phyloP scores from a whole-genome alignment of 2,797 vertebrate species.

The Tamandua tetradactyla region DNA sequence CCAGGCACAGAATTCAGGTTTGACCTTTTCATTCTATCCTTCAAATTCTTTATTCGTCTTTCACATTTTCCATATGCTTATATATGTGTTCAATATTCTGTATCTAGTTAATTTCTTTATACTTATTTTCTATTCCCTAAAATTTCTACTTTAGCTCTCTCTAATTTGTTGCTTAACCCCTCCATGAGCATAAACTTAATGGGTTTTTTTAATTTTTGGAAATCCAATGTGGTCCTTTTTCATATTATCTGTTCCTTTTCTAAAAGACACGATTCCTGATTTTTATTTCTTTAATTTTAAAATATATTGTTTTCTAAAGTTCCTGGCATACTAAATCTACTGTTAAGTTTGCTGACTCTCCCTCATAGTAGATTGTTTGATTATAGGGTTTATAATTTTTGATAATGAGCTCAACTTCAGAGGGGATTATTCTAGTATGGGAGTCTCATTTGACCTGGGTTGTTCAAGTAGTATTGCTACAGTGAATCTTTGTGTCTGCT shows the following conservation, averaged over 20 bases:
- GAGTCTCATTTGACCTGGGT: background rate
- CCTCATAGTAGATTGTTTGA: background rate
- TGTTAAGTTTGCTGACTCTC: background rate
- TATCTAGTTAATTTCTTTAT: background rate
- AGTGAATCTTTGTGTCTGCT: background rate
- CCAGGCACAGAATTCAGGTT: background rate
- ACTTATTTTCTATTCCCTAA: slow-evolving; percentile 16
- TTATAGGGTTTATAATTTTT: background rate
- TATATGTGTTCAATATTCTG: background rate
- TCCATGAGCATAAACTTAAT: slow-evolving; percentile 7
- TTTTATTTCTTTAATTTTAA: background rate
- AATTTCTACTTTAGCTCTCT: slow-evolving; percentile 1
- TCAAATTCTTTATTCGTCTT: background rate
- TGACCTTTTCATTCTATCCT: background rate
- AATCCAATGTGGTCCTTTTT: slow-evolving; percentile 8
- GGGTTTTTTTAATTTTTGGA: slow-evolving; percentile 17
- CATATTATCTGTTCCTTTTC: background rate
- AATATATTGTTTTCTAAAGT: background rate
- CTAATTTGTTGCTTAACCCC: background rate
- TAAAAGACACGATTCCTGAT: background rate
- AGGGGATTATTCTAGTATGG: background rate
- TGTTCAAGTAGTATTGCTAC: background rate
- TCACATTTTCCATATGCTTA: background rate
- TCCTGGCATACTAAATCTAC: background rate
- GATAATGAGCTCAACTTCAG: background rate